These are phyloP conservation scores for Ophonus ardosiacus DNA, from an alignment of 2,888 invertebrate species.

Conservation along the genomic window DNA sequence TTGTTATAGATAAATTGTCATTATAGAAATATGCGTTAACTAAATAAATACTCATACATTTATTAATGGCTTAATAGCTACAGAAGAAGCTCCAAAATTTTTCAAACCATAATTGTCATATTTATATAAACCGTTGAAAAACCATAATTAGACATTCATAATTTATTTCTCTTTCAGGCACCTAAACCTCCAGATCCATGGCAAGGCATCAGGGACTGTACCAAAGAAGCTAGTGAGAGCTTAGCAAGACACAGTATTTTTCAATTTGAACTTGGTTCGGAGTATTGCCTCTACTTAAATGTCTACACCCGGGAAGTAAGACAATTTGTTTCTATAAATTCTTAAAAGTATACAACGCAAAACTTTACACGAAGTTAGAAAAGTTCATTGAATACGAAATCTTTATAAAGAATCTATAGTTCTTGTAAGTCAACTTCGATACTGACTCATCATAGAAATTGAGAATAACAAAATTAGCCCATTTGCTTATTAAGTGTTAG, in stretches of 20 bases:
- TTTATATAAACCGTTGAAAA: too few species aligned
- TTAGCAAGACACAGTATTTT: constrained; percentile 69
- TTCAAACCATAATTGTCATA: too few species aligned
- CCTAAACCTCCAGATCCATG: constrained; percentile 66
- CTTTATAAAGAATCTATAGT: background rate
- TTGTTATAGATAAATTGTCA: too few species aligned
- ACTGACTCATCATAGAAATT: too few species aligned
- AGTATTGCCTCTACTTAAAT: constrained; percentile 76
- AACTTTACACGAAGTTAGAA: background rate
- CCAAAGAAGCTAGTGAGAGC: constrained; percentile 68
- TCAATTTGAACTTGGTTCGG: constrained; percentile 72
- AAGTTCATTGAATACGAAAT: background rate
- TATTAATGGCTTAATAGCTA: too few species aligned
- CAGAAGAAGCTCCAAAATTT: too few species aligned
- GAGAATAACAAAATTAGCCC: too few species aligned
- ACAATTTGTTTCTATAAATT: constrained; percentile 1
- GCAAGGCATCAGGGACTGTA: constrained; percentile 65
- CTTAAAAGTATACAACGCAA: background rate
- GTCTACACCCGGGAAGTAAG: constrained; percentile 69
- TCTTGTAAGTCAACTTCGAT: background rate
- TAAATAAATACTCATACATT: too few species aligned
- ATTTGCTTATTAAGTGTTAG: too few species aligned
- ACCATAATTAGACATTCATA: background rate
- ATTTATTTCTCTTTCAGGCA: constrained; percentile 60
- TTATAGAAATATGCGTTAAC: too few species aligned